Conservation (phyloP, 2,888 invertebrate genomes). For the Tridacna gigas region DNA sequence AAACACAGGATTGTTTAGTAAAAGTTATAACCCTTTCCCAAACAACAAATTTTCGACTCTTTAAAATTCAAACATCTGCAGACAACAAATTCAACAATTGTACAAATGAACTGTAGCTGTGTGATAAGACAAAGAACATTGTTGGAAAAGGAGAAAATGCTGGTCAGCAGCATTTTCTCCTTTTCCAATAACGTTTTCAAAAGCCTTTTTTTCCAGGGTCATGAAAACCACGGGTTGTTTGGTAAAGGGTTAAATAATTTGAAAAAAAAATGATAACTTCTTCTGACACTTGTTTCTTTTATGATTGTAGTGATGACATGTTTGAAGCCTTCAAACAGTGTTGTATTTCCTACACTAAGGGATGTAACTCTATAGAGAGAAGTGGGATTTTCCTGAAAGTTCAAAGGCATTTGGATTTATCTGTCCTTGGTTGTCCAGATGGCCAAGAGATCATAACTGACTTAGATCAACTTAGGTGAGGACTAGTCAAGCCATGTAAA, state of each 20-base stretch:
- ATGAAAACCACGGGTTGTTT: no score
- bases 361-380: slow-evolving; percentile 30
- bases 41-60: no score
- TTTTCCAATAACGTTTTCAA: no score
- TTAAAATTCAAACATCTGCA: no score
- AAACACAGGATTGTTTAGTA: neutral
- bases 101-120: no score
- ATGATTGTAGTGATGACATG: slow-evolving; percentile 40
- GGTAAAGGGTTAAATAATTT: no score
- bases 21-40: no score
- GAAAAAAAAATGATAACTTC: no score
- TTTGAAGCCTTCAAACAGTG: slow-evolving; percentile 41
- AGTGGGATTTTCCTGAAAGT: slow-evolving; percentile 30
- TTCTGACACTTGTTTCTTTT: no score
- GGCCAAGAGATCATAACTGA: slow-evolving; percentile 8
- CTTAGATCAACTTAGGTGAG: slow-evolving; percentile 24
- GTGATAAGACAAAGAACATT: no score
- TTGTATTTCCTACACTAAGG: slow-evolving; percentile 21
- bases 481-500: neutral
- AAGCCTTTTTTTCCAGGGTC: no score
- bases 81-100: no score
- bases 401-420: slow-evolving; percentile 16
- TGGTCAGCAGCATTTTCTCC: neutral
- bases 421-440: neutral
- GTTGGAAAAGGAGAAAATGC: neutral